A percentile compares a stretch with the other conserved stretches of the same genome.
Conservation (phyloP, 2,888 invertebrate species). For the Xanthostigma xanthostigma region DNA sequence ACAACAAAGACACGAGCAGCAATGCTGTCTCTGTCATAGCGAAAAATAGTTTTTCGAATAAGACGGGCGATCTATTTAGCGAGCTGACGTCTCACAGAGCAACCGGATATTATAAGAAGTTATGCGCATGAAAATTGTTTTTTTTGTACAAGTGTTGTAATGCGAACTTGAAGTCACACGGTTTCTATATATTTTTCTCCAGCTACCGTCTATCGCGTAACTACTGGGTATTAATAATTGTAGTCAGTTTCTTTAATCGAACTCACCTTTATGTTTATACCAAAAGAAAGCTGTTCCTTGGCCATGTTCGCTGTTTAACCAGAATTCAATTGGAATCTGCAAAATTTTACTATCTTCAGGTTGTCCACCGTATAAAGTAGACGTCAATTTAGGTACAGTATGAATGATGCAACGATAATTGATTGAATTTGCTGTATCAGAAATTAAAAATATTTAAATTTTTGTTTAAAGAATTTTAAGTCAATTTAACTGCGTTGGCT, state of each 20-base stretch:
- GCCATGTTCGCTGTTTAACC: slow-evolving; percentile 25
- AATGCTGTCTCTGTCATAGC: no score
- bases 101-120: background rate
- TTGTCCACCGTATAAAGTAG: slow-evolving; percentile 17
- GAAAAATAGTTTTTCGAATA: slow-evolving; percentile 10
- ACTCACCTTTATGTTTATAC: slow-evolving; percentile 20
- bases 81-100: background rate
- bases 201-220: no score
- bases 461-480: no score
- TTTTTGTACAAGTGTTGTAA: slow-evolving; percentile 3
- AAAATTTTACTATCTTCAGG: slow-evolving; percentile 18
- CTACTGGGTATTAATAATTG: no score
- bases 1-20: no score
- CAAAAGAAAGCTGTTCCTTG: slow-evolving; percentile 26
- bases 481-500: no score
- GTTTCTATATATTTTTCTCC: no score
- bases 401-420: no score
- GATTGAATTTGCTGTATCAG: no score
- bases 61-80: background rate
- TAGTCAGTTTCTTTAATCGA: background rate
- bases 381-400: no score
- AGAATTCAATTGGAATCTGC: slow-evolving; percentile 18
- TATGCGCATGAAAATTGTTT: background rate
- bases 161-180: no score
- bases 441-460: no score